Conservation (phyloP, 2,113 vertebrate species). For the Dendrocopos noguchii region DNA sequence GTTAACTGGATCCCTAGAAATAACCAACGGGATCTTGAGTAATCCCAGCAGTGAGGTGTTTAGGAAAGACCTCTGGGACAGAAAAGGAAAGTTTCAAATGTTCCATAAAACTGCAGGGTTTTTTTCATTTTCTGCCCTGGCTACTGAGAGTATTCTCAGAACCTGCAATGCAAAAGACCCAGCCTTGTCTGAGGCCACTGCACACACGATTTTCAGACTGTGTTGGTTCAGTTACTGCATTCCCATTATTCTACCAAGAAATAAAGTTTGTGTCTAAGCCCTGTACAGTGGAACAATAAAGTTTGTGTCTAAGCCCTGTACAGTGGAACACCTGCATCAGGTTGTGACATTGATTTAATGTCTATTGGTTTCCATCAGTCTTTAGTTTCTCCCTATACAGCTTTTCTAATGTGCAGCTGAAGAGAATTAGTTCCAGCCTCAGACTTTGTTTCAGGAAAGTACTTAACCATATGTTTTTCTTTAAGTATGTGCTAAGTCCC, state of each 20-base stretch:
- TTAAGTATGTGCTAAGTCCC: slow-evolving; percentile 41
- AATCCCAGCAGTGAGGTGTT: neutral
- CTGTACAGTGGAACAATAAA: neutral
- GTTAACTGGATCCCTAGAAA: neutral
- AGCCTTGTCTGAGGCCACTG: neutral
- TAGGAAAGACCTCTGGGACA: neutral
- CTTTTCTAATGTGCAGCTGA: neutral
- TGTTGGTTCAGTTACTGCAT: neutral
- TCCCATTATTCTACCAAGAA: neutral
- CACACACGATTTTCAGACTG: neutral
- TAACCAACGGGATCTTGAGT: neutral
- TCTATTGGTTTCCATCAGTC: neutral
- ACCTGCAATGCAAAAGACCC: neutral
- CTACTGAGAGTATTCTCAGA: neutral
- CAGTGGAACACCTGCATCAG: neutral
- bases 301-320: neutral
- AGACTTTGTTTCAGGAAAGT: slow-evolving; percentile 13
- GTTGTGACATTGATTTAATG: neutral
- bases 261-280: neutral
- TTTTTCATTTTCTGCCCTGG: neutral
- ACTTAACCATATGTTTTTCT: slow-evolving; percentile 49
- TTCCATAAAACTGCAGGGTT: neutral
- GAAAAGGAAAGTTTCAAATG: neutral
- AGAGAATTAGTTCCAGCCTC: slow-evolving; percentile 42
- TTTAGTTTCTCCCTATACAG: neutral